Evolutionary conservation across 2,888 invertebrate genomes (phyloP).

Genomic region (Neelides folsomi): DNA sequence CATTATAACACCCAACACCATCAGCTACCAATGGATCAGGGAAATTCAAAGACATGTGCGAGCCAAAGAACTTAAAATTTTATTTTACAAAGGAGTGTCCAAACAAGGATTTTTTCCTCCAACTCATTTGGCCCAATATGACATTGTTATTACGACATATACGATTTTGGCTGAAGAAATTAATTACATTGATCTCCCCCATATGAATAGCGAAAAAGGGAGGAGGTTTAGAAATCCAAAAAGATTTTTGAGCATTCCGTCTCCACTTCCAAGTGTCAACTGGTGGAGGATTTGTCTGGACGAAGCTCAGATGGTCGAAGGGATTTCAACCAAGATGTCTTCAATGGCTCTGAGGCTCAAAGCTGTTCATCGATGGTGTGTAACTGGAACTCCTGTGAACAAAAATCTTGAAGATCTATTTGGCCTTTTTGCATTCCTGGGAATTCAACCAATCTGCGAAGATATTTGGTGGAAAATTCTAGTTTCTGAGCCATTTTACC

Average conservation of each 20-base stretch:
- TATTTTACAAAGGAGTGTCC: slow-evolving; percentile 45
- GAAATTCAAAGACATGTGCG: slow-evolving; percentile 52
- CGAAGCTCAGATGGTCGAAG: slow-evolving; percentile 67
- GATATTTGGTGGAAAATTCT: slow-evolving; percentile 43
- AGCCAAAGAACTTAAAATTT: slow-evolving; percentile 35
- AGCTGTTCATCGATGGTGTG: slow-evolving; percentile 56
- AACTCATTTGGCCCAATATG: slow-evolving; percentile 47
- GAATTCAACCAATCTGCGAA: slow-evolving; percentile 45
- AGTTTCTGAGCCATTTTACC: slow-evolving; percentile 43
- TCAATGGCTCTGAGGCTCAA: slow-evolving; percentile 47
- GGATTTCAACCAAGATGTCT: slow-evolving; percentile 22
- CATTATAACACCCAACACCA: slow-evolving; percentile 55
- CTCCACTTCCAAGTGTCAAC: slow-evolving; percentile 52
- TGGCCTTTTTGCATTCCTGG: slow-evolving; percentile 49
- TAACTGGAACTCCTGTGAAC: slow-evolving; percentile 60
- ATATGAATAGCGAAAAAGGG: slow-evolving; percentile 38
- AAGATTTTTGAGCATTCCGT: slow-evolving; percentile 49
- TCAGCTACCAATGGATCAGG: slow-evolving; percentile 57
- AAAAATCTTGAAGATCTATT: slow-evolving; percentile 39
- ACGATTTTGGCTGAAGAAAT: slow-evolving; percentile 50
- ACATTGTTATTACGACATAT: slow-evolving; percentile 61
- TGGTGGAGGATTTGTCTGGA: slow-evolving; percentile 69
- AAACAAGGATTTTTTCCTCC: slow-evolving; percentile 49
- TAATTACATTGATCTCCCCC: slow-evolving; percentile 45
- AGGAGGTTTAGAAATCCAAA: slow-evolving; percentile 45